Base-by-base conservation (phyloP, 2,113 vertebrate species). In the Peromyscus leucopus region DNA sequence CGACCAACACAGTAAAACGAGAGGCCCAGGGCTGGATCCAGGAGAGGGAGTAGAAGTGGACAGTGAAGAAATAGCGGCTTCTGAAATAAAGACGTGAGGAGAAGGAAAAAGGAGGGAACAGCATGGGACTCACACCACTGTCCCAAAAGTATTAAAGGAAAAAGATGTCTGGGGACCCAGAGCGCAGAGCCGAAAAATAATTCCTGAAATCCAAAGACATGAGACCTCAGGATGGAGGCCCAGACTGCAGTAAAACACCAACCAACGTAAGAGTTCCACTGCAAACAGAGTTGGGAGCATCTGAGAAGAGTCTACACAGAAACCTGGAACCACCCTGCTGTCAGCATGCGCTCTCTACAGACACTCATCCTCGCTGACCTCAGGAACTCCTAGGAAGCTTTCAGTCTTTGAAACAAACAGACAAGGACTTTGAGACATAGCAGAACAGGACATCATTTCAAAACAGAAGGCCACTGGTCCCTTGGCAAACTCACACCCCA, bases 181-280 rank as follows among this genome's bases (percentile, higher is more conserved):
- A 82, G 36, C 42, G 5, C 2, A 93, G 48, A 46, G 4, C 6
- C 33, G n/a, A 72, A 46, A 93, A 39, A 79, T 31, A 46, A 85
- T 39, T 91, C 78, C 65, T 17, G 89, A 96, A 91, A 55, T 69
- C 67, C n/a, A 39, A 51, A 0, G 0, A 19, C 59, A 46, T 67
- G 24, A 26, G 15, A 31, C 17, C 39, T 72, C 72, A 91, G 92
- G 59, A 86, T 1, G 7, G 63, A 92, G 22, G 65, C 26, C n/a
- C 82, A 48, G 63, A 31, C 28, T 86, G 65, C 63, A 42, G 13
- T n/a, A 91, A 86, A 79, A 65, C 75, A 86, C 48, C 26, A 63
- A 97, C 91, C 26, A 63, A 97, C 91, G 22, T 69, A 82, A 28
- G 82, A 61, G 59, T 75, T 36, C 72, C 79, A 61, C 3, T 57